Percentiles rank a stretch among this genome's conserved stretches.
These are phyloP conservation scores for Gymnoscelis rufifasciata DNA, from an alignment of 2,888 invertebrate species.

Conservation along the genomic window DNA sequence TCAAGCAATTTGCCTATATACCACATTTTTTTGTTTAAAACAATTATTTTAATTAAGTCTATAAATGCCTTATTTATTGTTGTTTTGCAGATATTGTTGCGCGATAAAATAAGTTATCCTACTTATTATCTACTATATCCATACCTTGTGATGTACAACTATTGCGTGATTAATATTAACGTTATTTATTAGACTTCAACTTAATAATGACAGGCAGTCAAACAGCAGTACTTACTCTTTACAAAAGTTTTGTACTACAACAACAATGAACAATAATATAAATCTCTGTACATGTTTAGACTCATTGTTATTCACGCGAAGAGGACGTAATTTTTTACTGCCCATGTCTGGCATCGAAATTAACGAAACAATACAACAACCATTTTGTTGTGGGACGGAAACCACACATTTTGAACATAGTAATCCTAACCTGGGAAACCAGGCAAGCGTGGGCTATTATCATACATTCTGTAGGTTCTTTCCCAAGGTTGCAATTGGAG, in stretches of 20 bases:
- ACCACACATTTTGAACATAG: slow-evolving; percentile 43
- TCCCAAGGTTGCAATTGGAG: not conserved
- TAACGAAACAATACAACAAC: slow-evolving; percentile 45
- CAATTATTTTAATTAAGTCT: no score
- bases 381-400: slow-evolving; percentile 43
- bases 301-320: slow-evolving; percentile 48
- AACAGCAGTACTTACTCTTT: not conserved
- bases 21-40: no score
- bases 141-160: no score
- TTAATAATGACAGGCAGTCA: slow-evolving; percentile 19
- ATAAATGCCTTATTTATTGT: no score
- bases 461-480: not conserved
- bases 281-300: slow-evolving; percentile 25
- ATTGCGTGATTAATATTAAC: no score
- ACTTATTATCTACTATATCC: no score
- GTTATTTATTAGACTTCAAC: not conserved
- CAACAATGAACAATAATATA: slow-evolving; percentile 30
- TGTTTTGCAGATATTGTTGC: no score
- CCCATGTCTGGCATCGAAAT: slow-evolving; percentile 31
- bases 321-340: slow-evolving; percentile 51
- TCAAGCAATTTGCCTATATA: no score
- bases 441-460: not conserved
- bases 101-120: no score
- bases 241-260: slow-evolving; percentile 25
- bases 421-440: slow-evolving; percentile 17